Percentiles rank a stretch among this genome's conserved stretches.
These are phyloP conservation scores for Anser cygnoides DNA, from an alignment of 2,113 vertebrate species.

Conservation along the genomic window DNA sequence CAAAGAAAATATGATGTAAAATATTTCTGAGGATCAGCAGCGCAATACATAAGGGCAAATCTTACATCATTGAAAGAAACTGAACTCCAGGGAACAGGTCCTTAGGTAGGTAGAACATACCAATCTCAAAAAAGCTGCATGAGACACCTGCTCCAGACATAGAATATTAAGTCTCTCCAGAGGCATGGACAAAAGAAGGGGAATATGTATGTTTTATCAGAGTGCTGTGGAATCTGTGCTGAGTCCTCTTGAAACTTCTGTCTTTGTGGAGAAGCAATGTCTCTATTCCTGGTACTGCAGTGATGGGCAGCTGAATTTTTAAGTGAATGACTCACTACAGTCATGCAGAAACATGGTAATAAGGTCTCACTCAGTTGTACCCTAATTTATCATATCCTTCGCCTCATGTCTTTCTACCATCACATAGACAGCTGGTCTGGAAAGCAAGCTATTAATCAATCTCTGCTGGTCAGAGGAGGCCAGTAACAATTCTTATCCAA, in stretches of 20 bases:
- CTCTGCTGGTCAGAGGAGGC: slow-evolving; percentile 17
- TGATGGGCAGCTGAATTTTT: slow-evolving; percentile 56
- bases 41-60: neutral
- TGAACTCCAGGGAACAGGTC: neutral
- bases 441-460: slow-evolving; percentile 64
- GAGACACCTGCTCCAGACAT: neutral
- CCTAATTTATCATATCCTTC: slow-evolving; percentile 54
- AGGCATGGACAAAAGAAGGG: neutral
- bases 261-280: neutral
- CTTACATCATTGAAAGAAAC: neutral
- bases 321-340: slow-evolving; percentile 58
- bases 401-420: neutral
- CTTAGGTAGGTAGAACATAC: neutral
- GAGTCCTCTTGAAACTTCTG: neutral
- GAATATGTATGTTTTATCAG: neutral
- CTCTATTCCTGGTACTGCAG: slow-evolving; percentile 6
- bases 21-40: neutral
- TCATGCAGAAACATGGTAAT: slow-evolving; percentile 42
- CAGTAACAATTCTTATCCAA: slow-evolving; percentile 52
- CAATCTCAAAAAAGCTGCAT: neutral
- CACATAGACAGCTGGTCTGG: slow-evolving; percentile 33
- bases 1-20: neutral
- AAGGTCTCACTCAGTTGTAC: slow-evolving; percentile 42
- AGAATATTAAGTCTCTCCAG: neutral
- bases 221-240: neutral